These are phyloP conservation scores for Galerucella calmariensis DNA, from an alignment of 2,888 invertebrate genomes.

Conservation along the genomic window DNA sequence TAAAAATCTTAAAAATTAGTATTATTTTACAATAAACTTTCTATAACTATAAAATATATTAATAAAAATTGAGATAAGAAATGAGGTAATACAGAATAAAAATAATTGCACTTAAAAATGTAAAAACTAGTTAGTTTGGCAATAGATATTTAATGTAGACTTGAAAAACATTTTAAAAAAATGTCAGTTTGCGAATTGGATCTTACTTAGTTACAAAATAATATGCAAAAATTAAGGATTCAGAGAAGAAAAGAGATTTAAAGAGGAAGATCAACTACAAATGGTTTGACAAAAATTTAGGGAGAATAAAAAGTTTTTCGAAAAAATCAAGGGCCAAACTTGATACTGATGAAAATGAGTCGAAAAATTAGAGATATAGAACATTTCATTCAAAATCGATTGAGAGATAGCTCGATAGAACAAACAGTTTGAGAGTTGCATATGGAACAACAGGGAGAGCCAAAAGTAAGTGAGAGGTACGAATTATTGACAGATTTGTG, in stretches of 20 bases:
- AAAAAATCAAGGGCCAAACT: too few species aligned
- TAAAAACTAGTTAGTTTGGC: constrained; percentile 61
- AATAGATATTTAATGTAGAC: constrained; percentile 51
- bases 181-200: constrained; percentile 29
- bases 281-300: too few species aligned
- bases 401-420: neutral
- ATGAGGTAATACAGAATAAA: constrained; percentile 63
- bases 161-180: constrained; percentile 18
- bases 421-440: neutral
- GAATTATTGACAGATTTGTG: too few species aligned
- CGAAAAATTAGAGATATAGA: too few species aligned
- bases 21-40: constrained; percentile 45
- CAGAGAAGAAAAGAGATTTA: too few species aligned
- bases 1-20: constrained; percentile 45
- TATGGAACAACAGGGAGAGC: neutral
- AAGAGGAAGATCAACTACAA: too few species aligned
- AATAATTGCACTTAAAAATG: constrained; percentile 63
- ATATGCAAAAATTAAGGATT: neutral
- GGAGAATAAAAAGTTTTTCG: too few species aligned
- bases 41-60: constrained; percentile 48
- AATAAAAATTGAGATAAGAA: constrained; percentile 57
- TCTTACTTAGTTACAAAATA: neutral
- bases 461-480: too few species aligned
- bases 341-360: too few species aligned
- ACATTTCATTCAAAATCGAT: too few species aligned